Evolutionary conservation across 1,140 invertebrate species (phyloP).

Genomic region (Melipona quadrifasciata): DNA sequence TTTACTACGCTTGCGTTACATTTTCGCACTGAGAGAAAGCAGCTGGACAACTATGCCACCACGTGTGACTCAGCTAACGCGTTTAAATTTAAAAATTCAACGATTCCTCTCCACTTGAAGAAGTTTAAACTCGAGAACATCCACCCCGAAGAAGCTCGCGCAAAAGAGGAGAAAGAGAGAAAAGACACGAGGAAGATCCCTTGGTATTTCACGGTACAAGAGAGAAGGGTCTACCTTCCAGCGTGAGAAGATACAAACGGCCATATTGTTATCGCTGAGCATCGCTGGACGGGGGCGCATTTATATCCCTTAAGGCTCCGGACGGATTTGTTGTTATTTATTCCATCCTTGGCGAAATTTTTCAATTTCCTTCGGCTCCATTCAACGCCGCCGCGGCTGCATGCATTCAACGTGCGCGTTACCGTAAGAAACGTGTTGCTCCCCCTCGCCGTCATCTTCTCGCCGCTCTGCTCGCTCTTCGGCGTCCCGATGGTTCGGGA

Average conservation of each 20-base stretch:
- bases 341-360: conserved; percentile 45
- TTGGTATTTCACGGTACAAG: neutral
- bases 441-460: neutral
- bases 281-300: conserved; percentile 18
- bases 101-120: too few relatives aligned
- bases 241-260: neutral
- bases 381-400: conserved; percentile 27
- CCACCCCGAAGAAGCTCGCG: too few relatives aligned
- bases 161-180: too few relatives aligned
- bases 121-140: too few relatives aligned
- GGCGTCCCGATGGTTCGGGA: conserved; percentile 15
- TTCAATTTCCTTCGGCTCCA: conserved; percentile 55
- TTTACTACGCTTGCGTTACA: too few relatives aligned
- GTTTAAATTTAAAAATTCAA: too few relatives aligned
- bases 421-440: conserved; percentile 46
- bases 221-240: neutral
- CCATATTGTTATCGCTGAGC: conserved; percentile 30
- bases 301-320: conserved; percentile 44
- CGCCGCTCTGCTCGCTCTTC: too few relatives aligned
- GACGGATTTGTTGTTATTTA: conserved; percentile 45
- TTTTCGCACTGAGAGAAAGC: too few relatives aligned
- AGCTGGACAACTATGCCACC: too few relatives aligned
- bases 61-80: neutral
- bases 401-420: conserved; percentile 34
- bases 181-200: too few relatives aligned